Evolutionary conservation across 2,113 vertebrate genomes (phyloP).

Genomic region (Neopipo cinnamomea): DNA sequence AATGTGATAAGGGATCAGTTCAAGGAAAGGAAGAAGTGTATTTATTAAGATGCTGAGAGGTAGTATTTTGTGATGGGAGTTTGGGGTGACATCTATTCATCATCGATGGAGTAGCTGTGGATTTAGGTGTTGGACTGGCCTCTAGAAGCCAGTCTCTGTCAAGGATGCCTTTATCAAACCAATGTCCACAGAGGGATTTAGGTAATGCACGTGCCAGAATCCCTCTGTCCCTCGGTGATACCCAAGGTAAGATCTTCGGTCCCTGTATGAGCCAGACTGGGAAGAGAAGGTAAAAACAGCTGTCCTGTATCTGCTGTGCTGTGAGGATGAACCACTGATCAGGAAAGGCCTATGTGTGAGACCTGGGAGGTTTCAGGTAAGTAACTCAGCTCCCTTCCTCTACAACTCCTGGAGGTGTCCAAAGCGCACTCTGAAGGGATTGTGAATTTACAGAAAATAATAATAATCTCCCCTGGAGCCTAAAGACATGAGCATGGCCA

Average conservation of each 20-base stretch:
- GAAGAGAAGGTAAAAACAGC: not conserved
- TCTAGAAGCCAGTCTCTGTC: not conserved
- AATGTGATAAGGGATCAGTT: not conserved
- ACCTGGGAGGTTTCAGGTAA: not conserved
- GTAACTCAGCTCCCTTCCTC: not conserved
- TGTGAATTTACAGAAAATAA: not conserved
- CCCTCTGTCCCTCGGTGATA: not conserved
- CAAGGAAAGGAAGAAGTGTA: not conserved
- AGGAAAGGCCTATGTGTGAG: not conserved
- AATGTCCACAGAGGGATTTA: not conserved
- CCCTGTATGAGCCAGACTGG: rapidly evolving
- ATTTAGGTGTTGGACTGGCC: not conserved
- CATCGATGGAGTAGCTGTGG: not conserved
- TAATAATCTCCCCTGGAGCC: not conserved
- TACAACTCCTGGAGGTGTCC: rapidly evolving
- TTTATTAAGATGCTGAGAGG: conserved; percentile 1
- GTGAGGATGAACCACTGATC: not conserved
- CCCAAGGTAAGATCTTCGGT: not conserved
- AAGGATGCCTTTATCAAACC: not conserved
- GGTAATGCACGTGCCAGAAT: not conserved
- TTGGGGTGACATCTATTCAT: not conserved
- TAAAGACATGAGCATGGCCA: rapidly evolving
- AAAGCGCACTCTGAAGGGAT: not conserved
- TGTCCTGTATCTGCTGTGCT: not conserved
- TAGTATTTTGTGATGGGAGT: not conserved